Evolutionary conservation across 2,797 vertebrate species (phyloP).

Genomic region (Chloroceryle inda): DNA sequence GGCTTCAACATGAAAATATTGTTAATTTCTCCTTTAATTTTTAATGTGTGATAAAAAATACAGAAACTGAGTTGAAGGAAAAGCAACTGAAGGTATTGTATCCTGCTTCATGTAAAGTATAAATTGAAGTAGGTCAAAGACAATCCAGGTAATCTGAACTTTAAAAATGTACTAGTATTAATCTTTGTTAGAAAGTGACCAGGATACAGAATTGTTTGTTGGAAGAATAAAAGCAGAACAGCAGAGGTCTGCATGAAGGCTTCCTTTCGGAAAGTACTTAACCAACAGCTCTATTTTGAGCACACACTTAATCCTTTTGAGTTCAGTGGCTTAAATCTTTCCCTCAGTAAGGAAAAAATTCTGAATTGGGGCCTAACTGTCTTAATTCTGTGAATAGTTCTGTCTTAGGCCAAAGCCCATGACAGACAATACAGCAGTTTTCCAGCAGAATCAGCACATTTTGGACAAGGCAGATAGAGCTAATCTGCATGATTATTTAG

Average conservation of each 20-base stretch:
- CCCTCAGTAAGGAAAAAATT: not conserved
- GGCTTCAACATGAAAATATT: not conserved
- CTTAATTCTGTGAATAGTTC: not conserved
- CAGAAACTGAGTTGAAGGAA: not conserved
- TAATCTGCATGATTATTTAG: not conserved
- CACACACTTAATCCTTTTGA: not conserved
- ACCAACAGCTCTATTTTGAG: not conserved
- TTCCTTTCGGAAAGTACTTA: not conserved
- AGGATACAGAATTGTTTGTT: not conserved
- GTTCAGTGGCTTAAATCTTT: not conserved
- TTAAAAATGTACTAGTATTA: constrained; percentile 16
- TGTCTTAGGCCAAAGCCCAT: not conserved
- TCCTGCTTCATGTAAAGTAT: not conserved
- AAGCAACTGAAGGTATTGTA: not conserved
- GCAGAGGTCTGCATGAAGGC: not conserved
- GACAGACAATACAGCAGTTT: not conserved
- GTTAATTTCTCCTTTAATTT: constrained; percentile 25
- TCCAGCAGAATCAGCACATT: not conserved
- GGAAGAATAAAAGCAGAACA: not conserved
- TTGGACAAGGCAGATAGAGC: not conserved
- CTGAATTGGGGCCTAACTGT: not conserved
- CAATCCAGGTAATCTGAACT: constrained; percentile 19
- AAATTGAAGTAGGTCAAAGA: not conserved
- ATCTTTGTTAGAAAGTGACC: not conserved
- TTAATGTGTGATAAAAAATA: constrained; percentile 7